Conservation (phyloP, 2,888 invertebrate genomes). For the Drosophila neoperkinsi region DNA sequence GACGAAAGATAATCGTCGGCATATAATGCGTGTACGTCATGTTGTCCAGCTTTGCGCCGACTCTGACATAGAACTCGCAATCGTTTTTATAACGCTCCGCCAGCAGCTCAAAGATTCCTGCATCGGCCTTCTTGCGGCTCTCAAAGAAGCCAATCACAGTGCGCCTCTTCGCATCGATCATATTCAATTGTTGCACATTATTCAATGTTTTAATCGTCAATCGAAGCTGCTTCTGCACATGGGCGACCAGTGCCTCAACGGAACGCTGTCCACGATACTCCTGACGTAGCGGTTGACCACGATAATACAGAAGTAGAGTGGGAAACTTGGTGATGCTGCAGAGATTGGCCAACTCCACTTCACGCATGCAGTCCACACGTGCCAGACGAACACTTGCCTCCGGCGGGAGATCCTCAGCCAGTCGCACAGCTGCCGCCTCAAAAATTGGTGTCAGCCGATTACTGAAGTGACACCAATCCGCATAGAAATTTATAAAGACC, state of each 20-base stretch:
- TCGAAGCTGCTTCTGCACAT: slow-evolving; percentile 40
- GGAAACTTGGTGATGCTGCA: slow-evolving; percentile 57
- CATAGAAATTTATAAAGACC: slow-evolving; percentile 64
- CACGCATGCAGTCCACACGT: slow-evolving; percentile 51
- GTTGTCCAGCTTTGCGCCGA: slow-evolving; percentile 16
- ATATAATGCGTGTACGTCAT: slow-evolving; percentile 28
- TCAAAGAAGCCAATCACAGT: slow-evolving; percentile 54
- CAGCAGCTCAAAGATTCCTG: slow-evolving; percentile 18
- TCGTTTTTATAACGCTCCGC: slow-evolving; percentile 55
- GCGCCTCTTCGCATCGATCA: slow-evolving; percentile 34
- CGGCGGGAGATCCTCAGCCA: slow-evolving; percentile 24
- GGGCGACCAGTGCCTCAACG: slow-evolving; percentile 47
- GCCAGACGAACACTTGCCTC: slow-evolving; percentile 36
- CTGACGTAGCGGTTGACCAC: slow-evolving; percentile 45
- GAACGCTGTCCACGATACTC: slow-evolving; percentile 65
- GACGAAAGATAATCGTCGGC: slow-evolving; percentile 49
- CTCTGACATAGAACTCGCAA: slow-evolving; percentile 59
- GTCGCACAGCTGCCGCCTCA: slow-evolving; percentile 40
- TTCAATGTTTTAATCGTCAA: slow-evolving; percentile 24
- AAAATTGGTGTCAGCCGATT: slow-evolving; percentile 44
- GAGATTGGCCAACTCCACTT: slow-evolving; percentile 23
- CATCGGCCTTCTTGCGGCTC: neutral
- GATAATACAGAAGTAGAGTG: slow-evolving; percentile 46
- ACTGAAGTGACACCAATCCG: slow-evolving; percentile 67
- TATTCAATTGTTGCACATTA: slow-evolving; percentile 14